Base-by-base conservation (phyloP, 2,888 invertebrate genomes). In the Scaptodrosophila latifasciaeformis region DNA sequence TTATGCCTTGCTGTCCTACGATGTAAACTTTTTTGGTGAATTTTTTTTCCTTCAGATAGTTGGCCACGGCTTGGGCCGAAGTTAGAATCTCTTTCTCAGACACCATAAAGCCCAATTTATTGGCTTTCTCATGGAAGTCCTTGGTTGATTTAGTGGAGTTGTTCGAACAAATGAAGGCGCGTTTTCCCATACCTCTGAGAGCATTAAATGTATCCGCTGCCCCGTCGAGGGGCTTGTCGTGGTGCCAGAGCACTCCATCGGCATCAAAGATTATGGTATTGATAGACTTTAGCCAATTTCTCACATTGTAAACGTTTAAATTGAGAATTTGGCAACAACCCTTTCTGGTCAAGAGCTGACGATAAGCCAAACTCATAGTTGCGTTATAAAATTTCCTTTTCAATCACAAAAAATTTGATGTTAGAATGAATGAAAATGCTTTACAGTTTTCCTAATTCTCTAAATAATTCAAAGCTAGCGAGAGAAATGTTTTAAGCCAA, bases 141-240 rank as follows among this genome's bases (percentile, higher is more conserved):
- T 6, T 1, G 4, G 49, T 37, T 5, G 74, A 66, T 4, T 6
- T 10, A 0, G 13, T 15, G n/a, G 74, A 70, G 13, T 61, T 57
- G 46, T 75, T 75, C 2, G 70, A 62, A 48, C 72, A 76, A 4
- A 75, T 63, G 13, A 46, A 68, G 0, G 63, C 62, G 1, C 51
- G 46, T 12, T 75, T 75, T 0, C 70, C 76, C 67, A 70, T 63
- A 0, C 55, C 72, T 0, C 59, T 55, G 2, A 75, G 19, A 0
- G 76, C 67, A 30, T 75, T 75, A 1, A 75, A 67, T 1, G 76
- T 72, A 2, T 62, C 59, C 0, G 76, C 39, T 1, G 60, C 43
- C 0, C 70, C 76, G 2, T 49, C 43, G 0, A 76, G 9, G 0
- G 59, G 43, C 0, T 43, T 5, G 0, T 54, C 18, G 0, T 44